Base-by-base conservation (phyloP, 2,797 vertebrate species). In the Nannoperca australis region DNA sequence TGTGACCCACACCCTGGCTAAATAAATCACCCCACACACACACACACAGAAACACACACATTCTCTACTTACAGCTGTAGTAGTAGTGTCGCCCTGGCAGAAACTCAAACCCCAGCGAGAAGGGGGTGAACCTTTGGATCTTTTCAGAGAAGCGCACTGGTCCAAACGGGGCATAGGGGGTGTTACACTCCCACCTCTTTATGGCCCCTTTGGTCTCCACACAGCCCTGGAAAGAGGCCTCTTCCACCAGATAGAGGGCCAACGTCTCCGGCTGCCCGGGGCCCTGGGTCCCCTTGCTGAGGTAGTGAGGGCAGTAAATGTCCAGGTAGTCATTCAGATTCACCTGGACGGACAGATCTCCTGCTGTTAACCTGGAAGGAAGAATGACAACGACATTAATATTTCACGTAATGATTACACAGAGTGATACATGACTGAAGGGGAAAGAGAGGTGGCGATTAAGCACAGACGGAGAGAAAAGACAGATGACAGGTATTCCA, bases 61-160 rank as follows among this genome's bases (percentile, higher is more conserved):
- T 18, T 5, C 36, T 66, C 89, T 86, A 97, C 97, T 97, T 88
- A 99, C 97, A 98, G 92, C 97, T 97, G 85, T 98, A 99, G 90
- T 97, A 98, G 93, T 99, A 99, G 66, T 96, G 97, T 30, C 92
- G 94, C 42, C 97, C 97, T 0, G 96, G 96, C 70, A 96, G 88
- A 81, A 99, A 99, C 92, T 99, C 97, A 1, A 97, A 96, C 64
- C 98, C 97, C 36, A 98, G 94, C 0, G 97, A 96, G 92, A 98
- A 99, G 2, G 98, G 97, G 0, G 98, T 98, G 89, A 97, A 99
- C 45, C 96, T 96, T 74, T 97, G 98, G 88, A 99, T 97, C 94
- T 98, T 99, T 90, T 99, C 98, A 0, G 97, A 96, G 95, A 99
- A 99, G 13, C 95, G 95, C 40, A 97, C 91, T 0, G 97, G 96